Conservation (phyloP, 2,888 invertebrate genomes). For the Lymantria dispar region DNA sequence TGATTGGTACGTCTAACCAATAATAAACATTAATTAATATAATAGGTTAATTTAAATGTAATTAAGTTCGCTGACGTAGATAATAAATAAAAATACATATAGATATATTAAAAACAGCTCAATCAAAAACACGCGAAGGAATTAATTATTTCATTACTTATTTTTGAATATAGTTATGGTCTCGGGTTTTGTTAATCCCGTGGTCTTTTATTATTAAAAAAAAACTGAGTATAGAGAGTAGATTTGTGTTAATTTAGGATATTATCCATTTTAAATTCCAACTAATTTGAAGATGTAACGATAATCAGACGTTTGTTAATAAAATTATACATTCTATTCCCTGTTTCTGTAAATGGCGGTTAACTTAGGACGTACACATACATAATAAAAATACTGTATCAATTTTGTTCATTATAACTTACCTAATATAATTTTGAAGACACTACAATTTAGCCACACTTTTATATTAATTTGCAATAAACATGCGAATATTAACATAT, state of each 20-base stretch:
- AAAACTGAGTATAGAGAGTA: neutral
- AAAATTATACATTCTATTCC: neutral
- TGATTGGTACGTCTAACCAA: slow-evolving; percentile 28
- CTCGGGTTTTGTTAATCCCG: neutral
- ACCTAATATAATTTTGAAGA: too few relatives aligned
- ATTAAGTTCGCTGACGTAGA: slow-evolving; percentile 11
- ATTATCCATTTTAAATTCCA: neutral
- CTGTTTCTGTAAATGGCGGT: neutral
- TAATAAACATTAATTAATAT: slow-evolving; percentile 24
- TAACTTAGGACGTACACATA: too few relatives aligned
- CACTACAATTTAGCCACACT: too few relatives aligned
- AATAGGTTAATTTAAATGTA: slow-evolving; percentile 9
- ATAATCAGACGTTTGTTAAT: neutral
- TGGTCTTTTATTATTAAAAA: neutral
- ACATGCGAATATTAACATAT: too few relatives aligned
- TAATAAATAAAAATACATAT: neutral
- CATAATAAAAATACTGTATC: too few relatives aligned
- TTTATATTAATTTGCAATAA: too few relatives aligned
- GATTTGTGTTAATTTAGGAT: neutral
- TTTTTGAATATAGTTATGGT: too few relatives aligned
- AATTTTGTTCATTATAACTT: too few relatives aligned
- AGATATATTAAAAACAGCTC: slow-evolving; percentile 13
- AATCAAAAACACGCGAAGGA: slow-evolving; percentile 6
- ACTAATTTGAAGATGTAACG: neutral
- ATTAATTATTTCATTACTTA: slow-evolving; percentile 3